phyloP scores from a whole-genome alignment of 1,140 invertebrate genomes.

The Sinonovacula constricta region DNA sequence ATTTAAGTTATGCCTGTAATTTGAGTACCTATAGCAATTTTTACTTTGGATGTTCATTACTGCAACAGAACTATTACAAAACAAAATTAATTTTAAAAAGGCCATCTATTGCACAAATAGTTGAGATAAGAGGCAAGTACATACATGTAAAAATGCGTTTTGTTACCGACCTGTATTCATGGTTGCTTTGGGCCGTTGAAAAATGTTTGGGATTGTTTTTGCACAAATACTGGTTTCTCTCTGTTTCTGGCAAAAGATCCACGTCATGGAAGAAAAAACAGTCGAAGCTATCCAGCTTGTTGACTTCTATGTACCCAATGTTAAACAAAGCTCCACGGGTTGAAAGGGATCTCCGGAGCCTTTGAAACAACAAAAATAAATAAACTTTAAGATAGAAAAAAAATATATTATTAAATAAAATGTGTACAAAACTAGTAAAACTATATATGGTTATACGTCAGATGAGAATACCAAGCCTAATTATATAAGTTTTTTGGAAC shows the following conservation, averaged over 20 bases:
- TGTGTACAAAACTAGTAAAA: no score
- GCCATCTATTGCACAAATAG: background rate
- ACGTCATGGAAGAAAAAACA: slow-evolving; percentile 98
- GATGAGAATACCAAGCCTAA: no score
- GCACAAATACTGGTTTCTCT: slow-evolving; percentile 92
- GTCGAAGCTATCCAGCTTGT: slow-evolving; percentile 86
- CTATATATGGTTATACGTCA: no score
- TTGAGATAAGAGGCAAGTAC: background rate
- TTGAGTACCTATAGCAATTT: no score
- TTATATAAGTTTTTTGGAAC: no score
- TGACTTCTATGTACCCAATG: slow-evolving; percentile 92
- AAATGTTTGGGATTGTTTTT: slow-evolving; percentile 84
- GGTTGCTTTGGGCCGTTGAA: slow-evolving; percentile 94
- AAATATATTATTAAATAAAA: no score
- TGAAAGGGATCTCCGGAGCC: no score
- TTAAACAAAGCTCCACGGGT: slow-evolving; percentile 96
- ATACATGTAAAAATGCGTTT: no score
- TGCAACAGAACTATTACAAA: background rate
- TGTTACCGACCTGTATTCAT: slow-evolving; percentile 86
- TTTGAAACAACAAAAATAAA: no score
- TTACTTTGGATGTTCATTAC: background rate
- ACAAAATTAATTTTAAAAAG: background rate
- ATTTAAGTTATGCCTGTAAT: no score
- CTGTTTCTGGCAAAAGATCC: slow-evolving; percentile 94
- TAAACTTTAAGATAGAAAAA: no score